phyloP scores from a whole-genome alignment of 2,888 invertebrate species.

The Nemurella pictetii region DNA sequence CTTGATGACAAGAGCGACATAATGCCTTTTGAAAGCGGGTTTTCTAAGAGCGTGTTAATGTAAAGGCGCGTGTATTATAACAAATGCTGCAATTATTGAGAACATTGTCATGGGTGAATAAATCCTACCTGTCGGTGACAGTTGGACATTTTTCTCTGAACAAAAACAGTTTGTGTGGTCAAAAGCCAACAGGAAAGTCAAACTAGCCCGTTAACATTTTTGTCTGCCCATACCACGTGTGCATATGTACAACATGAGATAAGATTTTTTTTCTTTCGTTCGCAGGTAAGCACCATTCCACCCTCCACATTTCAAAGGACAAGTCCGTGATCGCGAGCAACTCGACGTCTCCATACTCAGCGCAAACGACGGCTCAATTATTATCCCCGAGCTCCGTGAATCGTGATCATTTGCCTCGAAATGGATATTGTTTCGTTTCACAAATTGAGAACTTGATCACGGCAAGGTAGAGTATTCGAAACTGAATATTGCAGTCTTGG shows the following conservation, averaged over 20 bases:
- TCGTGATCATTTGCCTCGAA: neutral
- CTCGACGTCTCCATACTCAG: neutral
- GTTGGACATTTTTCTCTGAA: neutral
- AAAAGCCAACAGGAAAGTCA: neutral
- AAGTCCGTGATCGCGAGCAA: neutral
- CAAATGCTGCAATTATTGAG: neutral
- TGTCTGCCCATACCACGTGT: too few species aligned
- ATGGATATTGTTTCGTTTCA: neutral
- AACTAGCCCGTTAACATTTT: neutral
- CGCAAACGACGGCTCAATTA: neutral
- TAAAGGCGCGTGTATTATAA: neutral
- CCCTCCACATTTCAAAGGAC: neutral
- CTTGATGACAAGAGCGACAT: neutral
- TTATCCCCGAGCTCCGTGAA: neutral
- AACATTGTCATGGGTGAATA: neutral
- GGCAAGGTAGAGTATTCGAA: neutral
- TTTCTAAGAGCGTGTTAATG: neutral
- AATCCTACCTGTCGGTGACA: neutral
- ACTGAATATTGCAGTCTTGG: neutral
- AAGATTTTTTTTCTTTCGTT: neutral
- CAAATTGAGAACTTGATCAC: neutral
- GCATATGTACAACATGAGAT: neutral
- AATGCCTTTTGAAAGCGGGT: neutral
- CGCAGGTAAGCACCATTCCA: neutral
- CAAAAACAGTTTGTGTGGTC: neutral